These are phyloP conservation scores for Characodon lateralis DNA, from an alignment of 2,797 vertebrate species.

Conservation along the genomic window DNA sequence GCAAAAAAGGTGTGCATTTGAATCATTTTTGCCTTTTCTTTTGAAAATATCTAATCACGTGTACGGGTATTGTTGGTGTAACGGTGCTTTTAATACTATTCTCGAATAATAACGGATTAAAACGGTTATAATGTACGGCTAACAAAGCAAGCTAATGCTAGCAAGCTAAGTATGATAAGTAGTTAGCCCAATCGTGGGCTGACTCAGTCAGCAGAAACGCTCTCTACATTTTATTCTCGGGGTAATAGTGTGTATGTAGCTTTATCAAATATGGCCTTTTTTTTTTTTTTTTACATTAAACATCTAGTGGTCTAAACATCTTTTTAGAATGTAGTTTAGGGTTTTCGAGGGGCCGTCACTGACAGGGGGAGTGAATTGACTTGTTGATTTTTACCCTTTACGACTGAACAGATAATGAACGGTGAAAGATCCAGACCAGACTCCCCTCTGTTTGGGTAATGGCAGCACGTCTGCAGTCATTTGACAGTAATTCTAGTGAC, in stretches of 20 bases:
- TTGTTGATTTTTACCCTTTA: conserved; percentile 64
- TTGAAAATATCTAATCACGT: not conserved
- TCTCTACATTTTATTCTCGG: conserved; percentile 4
- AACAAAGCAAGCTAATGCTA: conserved; percentile 54
- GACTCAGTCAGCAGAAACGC: conserved; percentile 29
- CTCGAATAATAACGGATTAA: not conserved
- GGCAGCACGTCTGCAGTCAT: conserved; percentile 91
- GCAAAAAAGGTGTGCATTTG: conserved; percentile 39
- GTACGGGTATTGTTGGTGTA: not conserved
- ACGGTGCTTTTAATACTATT: not conserved
- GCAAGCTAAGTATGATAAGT: conserved; percentile 54
- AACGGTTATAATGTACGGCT: conserved; percentile 16
- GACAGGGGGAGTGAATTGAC: conserved; percentile 32
- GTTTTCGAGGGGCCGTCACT: not conserved
- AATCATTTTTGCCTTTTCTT: not conserved
- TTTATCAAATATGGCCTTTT: not conserved
- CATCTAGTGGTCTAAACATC: not conserved
- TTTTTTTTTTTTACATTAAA: not conserved
- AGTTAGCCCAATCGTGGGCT: conserved; percentile 28
- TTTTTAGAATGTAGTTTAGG: not conserved
- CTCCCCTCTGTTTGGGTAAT: conserved; percentile 86
- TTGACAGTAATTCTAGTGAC: conserved; percentile 96
- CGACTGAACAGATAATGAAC: conserved; percentile 82
- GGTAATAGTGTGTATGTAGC: not conserved
- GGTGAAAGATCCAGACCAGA: conserved; percentile 79